Evolutionary conservation across 2,797 vertebrate species (phyloP).

Genomic region (Chloroceryle amazona): DNA sequence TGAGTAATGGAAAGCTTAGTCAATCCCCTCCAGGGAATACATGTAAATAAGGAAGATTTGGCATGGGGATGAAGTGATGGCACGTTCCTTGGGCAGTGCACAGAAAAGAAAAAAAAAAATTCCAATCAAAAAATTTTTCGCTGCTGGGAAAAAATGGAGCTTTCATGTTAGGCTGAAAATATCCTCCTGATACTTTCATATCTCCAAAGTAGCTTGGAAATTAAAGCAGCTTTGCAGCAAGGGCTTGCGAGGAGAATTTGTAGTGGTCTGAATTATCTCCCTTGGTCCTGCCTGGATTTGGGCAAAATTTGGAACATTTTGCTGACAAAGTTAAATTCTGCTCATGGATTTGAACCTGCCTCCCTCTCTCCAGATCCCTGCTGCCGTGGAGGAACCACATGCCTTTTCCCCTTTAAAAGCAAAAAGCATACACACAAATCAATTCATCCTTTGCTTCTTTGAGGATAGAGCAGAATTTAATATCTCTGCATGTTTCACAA

Average conservation of each 20-base stretch:
- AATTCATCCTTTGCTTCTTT: background rate
- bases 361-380: background rate
- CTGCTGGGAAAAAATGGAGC: background rate
- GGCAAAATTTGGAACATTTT: background rate
- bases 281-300: background rate
- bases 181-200: constrained; percentile 32
- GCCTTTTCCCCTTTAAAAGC: background rate
- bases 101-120: background rate
- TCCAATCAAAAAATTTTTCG: background rate
- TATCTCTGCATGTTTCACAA: background rate
- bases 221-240: constrained; percentile 51
- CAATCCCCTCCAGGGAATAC: background rate
- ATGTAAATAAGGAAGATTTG: constrained; percentile 52
- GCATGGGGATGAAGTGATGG: background rate
- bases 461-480: background rate
- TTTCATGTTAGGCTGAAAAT: constrained; percentile 52
- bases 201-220: constrained; percentile 47
- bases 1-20: constrained; percentile 19
- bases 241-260: background rate
- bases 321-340: background rate
- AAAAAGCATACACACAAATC: background rate
- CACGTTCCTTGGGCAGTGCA: background rate
- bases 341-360: background rate
- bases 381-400: background rate
- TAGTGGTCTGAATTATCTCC: background rate